Conservation (phyloP, 2,888 invertebrate genomes). For the Synanthedon andrenaeformis region DNA sequence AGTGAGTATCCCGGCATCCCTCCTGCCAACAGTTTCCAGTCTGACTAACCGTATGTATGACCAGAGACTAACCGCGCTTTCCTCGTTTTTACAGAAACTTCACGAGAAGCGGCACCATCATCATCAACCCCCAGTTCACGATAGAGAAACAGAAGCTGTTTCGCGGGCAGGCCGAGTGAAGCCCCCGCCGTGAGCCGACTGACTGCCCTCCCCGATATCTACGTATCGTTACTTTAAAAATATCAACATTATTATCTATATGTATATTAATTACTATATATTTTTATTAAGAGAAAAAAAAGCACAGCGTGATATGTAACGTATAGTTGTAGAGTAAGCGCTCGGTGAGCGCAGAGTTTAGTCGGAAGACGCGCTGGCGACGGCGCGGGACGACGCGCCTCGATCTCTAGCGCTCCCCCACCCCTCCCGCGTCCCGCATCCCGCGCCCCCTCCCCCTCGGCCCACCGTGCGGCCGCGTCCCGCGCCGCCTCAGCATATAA, state of each 20-base stretch:
- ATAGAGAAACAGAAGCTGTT: conserved; percentile 93
- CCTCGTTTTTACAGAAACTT: conserved; percentile 75
- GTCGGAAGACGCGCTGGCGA: conserved; percentile 16
- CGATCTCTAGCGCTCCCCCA: conserved; percentile 26
- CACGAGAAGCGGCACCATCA: conserved; percentile 86
- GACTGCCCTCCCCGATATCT: conserved; percentile 66
- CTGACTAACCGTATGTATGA: not conserved
- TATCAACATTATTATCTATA: conserved; percentile 64
- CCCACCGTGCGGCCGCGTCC: conserved; percentile 45
- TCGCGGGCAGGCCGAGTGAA: conserved; percentile 75
- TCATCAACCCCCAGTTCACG: conserved; percentile 89
- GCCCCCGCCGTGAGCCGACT: conserved; percentile 52
- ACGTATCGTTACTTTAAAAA: conserved; percentile 68
- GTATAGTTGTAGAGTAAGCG: conserved; percentile 62
- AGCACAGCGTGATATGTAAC: conserved; percentile 72
- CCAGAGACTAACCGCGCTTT: conserved; percentile 16
- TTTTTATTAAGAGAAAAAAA: conserved; percentile 67
- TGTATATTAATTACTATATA: conserved; percentile 64
- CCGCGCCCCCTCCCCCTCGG: conserved; percentile 29
- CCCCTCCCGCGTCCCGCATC: conserved; percentile 12
- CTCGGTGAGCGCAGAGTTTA: conserved; percentile 32
- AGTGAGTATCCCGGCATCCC: conserved; percentile 72
- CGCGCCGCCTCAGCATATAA: conserved; percentile 39
- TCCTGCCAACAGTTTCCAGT: not conserved
- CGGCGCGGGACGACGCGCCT: conserved; percentile 35